Conservation (phyloP, 1,140 invertebrate genomes). For the Drosophila asahinai region DNA sequence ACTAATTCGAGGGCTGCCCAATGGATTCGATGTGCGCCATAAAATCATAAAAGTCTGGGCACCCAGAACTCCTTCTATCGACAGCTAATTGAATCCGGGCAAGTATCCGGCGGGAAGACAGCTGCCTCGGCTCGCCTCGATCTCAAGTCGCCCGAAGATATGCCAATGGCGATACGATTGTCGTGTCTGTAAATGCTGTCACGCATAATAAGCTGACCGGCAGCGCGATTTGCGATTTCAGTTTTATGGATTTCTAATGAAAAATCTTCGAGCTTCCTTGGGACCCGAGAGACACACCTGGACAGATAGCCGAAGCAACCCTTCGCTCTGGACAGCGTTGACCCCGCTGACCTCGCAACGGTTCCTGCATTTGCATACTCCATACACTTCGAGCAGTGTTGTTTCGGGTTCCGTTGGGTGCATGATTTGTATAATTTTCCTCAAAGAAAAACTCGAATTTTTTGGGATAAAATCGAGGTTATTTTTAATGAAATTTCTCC, state of each 20-base stretch:
- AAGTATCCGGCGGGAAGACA: conserved; percentile 58
- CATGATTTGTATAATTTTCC: conserved; percentile 58
- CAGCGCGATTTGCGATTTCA: conserved; percentile 66
- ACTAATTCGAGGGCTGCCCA: conserved; percentile 44
- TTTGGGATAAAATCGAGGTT: conserved; percentile 55
- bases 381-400: conserved; percentile 41
- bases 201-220: conserved; percentile 68
- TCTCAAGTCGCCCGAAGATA: conserved; percentile 41
- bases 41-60: conserved; percentile 49
- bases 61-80: conserved; percentile 19
- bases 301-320: conserved; percentile 55
- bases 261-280: conserved; percentile 66
- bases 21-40: conserved; percentile 66
- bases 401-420: conserved; percentile 21
- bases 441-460: conserved; percentile 61
- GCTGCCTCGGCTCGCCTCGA: conserved; percentile 41
- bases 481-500: conserved; percentile 64
- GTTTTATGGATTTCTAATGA: conserved; percentile 81
- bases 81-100: conserved; percentile 74
- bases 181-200: conserved; percentile 68
- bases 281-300: conserved; percentile 44
- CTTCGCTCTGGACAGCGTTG: conserved; percentile 66
- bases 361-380: conserved; percentile 67
- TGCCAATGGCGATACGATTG: conserved; percentile 59
- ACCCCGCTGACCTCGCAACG: conserved; percentile 74